Percentiles rank a stretch among this genome's conserved stretches.
Conservation (phyloP, 2,113 vertebrate species). For the Pangasianodon gigas region DNA sequence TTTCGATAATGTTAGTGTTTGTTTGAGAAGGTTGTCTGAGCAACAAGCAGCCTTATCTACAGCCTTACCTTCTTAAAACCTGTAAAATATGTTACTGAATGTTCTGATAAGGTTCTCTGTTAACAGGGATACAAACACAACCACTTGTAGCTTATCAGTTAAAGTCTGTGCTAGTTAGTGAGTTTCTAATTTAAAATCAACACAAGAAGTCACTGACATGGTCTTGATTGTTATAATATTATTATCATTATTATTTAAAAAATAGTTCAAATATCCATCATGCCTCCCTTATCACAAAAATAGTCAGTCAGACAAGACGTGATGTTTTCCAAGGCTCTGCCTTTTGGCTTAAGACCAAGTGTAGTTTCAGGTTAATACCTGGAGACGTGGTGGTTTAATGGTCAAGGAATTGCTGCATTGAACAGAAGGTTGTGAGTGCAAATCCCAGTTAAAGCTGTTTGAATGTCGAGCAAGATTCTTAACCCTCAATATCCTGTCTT, state of each 20-base stretch:
- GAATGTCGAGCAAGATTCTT: neutral
- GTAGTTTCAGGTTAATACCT: neutral
- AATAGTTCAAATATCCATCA: neutral
- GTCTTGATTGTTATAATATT: neutral
- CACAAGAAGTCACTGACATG: neutral
- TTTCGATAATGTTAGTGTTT: neutral
- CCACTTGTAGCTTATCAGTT: neutral
- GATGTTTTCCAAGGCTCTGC: neutral
- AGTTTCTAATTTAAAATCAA: neutral
- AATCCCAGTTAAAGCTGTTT: neutral
- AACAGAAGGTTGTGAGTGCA: neutral
- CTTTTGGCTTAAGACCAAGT: neutral
- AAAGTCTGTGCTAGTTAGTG: neutral
- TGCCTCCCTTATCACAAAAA: neutral
- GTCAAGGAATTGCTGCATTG: neutral
- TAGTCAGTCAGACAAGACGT: neutral
- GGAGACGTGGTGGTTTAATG: neutral
- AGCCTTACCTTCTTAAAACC: neutral
- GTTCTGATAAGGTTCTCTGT: neutral
- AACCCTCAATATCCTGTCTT: neutral
- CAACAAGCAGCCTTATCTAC: neutral
- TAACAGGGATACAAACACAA: neutral
- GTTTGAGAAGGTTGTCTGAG: neutral
- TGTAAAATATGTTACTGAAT: neutral
- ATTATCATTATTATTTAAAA: neutral